These are phyloP conservation scores for Zelostemma sp. DNA, from an alignment of 1,140 invertebrate genomes.

Conservation along the genomic window DNA sequence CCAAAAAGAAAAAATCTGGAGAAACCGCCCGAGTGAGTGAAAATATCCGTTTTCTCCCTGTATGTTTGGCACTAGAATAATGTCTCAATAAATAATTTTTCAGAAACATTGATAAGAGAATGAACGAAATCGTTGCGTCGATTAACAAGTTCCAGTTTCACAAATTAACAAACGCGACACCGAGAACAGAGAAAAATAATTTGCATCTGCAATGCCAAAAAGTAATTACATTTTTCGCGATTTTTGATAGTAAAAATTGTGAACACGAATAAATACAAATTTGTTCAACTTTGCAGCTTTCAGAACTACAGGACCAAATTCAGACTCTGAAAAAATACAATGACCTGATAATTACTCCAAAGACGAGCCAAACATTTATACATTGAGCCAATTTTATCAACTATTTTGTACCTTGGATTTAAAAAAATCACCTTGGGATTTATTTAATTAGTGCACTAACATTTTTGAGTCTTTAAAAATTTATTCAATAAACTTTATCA, in stretches of 20 bases:
- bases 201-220: slow-evolving; percentile 14
- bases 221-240: slow-evolving; percentile 14
- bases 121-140: slow-evolving; percentile 38
- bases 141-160: slow-evolving; percentile 29
- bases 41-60: slow-evolving; percentile 7
- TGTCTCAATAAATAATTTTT: slow-evolving; percentile 13
- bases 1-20: slow-evolving; percentile 11
- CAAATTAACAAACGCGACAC: slow-evolving; percentile 17
- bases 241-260: not conserved
- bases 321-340: slow-evolving; percentile 38
- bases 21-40: slow-evolving; percentile 33
- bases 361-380: not conserved
- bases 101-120: slow-evolving; percentile 50
- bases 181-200: slow-evolving; percentile 39
- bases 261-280: not conserved
- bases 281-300: slow-evolving; percentile 33
- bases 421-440: no score
- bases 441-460: no score
- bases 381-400: no score
- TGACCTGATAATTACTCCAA: not conserved
- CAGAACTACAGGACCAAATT: slow-evolving; percentile 39
- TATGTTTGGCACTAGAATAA: not conserved
- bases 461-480: slow-evolving; percentile 47
- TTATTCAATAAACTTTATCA: slow-evolving; percentile 50
- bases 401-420: no score